Evolutionary conservation across 1,140 invertebrate genomes (phyloP), one percentile per base, ranked within the genome.

Genomic region (Nasonia vitripennis): DNA sequence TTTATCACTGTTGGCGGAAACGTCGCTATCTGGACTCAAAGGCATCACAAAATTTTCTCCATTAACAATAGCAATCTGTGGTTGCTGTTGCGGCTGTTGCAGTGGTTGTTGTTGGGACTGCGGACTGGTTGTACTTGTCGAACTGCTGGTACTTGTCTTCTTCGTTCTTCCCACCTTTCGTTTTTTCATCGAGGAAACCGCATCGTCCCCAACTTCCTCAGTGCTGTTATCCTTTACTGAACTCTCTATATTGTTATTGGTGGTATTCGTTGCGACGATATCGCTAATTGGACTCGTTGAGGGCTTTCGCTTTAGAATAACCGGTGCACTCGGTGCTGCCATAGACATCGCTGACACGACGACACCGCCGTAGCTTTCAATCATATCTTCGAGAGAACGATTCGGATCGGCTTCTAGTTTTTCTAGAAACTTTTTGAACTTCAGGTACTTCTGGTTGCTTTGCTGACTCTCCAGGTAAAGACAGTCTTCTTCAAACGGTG

Each of bases 31-130:
- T 51, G 93, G 93, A 86, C 93, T 94, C 27, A 93, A 82, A 2
- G 93, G 93, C 91, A 93, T 92, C 2, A 92, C 89, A 75, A 94
- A 93, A 86, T 93, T 92, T 55, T 93, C 93, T 6, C 90, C 91
- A 70, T 93, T 93, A 17, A 87, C 82, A n/a, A 92, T 68, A 0
- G 55, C 62, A 71, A 45, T 4, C 7, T 82, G 79, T 12, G 75
- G 41, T 23, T 67, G 78, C 6, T 77, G 78, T 37, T 51, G 75
- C 1, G 75, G 51, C 23, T 77, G 51, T 55, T 34, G 83, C 14
- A 14, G 73, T 48, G 62, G 51, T 37, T 9, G 31, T 17, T 55
- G 68, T 2, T 90, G 90, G 1, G 88, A 82, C 70, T 45, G 78
- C 48, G 87, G 62, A 2, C 17, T 6, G 3, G 68, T 41, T 71